These are phyloP conservation scores for Gobio gobio DNA, from an alignment of 2,113 vertebrate genomes.

Conservation along the genomic window DNA sequence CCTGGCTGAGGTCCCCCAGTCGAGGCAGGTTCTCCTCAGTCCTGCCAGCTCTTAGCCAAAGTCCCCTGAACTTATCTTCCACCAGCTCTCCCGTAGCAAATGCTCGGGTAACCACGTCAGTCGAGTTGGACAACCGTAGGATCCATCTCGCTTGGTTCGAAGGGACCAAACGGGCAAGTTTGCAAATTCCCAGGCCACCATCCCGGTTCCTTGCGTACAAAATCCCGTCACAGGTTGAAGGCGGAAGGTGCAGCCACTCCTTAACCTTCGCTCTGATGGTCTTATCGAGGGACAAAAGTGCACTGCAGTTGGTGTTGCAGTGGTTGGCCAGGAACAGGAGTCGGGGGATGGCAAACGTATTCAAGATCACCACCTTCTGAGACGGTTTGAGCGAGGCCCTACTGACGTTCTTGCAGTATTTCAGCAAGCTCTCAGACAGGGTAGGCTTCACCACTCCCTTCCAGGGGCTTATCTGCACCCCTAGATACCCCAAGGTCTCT, in stretches of 20 bases:
- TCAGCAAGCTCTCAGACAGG: not conserved
- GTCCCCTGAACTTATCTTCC: not conserved
- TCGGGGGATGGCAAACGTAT: not conserved
- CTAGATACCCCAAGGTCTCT: not conserved
- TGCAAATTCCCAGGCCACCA: not conserved
- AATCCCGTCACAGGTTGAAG: not conserved
- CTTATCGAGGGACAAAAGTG: not conserved
- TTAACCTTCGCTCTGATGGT: not conserved
- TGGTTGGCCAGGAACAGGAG: constrained; percentile 1
- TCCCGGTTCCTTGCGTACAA: not conserved
- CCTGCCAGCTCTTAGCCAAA: not conserved
- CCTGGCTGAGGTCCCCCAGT: not conserved
- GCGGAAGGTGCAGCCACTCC: constrained; percentile 4
- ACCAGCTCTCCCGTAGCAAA: not conserved
- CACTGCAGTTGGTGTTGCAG: rapidly evolving
- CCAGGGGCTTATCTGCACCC: constrained; percentile 4
- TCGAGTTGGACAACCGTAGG: not conserved
- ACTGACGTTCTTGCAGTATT: not conserved
- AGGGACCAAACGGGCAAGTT: not conserved
- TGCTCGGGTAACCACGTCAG: not conserved
- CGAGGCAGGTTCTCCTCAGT: not conserved
- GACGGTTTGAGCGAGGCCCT: not conserved
- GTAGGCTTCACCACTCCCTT: not conserved
- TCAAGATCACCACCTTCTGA: constrained; percentile 20
- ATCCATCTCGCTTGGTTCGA: constrained; percentile 9